Evolutionary conservation across 2,113 vertebrate genomes (phyloP).

Genomic region (Puffinus mauretanicus): DNA sequence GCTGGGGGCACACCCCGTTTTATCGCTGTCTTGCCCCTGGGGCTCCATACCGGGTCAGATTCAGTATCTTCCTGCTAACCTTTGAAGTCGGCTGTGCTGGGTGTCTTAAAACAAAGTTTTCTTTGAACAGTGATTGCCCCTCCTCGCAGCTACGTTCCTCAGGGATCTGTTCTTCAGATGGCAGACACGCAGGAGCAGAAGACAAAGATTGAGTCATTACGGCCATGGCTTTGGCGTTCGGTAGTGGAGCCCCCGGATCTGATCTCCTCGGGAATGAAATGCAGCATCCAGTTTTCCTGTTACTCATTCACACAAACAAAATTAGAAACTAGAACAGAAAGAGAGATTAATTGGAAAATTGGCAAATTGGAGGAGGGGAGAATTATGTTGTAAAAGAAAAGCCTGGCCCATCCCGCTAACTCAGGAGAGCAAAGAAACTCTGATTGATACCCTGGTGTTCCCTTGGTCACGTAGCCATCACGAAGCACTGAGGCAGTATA

Average conservation of each 20-base stretch:
- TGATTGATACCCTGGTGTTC: background rate
- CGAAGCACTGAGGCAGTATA: background rate
- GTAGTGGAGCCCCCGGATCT: background rate
- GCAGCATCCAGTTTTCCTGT: background rate
- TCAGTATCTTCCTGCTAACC: background rate
- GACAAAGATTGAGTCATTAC: background rate
- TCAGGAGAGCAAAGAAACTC: background rate
- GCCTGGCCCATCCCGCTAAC: background rate
- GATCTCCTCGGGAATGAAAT: background rate
- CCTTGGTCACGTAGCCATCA: background rate
- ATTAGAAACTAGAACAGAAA: background rate
- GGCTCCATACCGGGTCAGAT: background rate
- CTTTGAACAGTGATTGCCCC: background rate
- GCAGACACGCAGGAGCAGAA: background rate
- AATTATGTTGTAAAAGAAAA: background rate
- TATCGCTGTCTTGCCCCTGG: background rate
- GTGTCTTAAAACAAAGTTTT: background rate
- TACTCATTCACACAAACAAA: background rate
- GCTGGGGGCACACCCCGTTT: background rate
- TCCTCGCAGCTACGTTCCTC: background rate
- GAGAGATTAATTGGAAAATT: background rate
- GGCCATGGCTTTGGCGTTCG: background rate
- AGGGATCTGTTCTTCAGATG: background rate
- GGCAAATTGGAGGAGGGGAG: background rate
- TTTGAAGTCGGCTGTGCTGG: background rate